Base-by-base conservation (phyloP, 2,888 invertebrate genomes). In the Lymantria monacha region DNA sequence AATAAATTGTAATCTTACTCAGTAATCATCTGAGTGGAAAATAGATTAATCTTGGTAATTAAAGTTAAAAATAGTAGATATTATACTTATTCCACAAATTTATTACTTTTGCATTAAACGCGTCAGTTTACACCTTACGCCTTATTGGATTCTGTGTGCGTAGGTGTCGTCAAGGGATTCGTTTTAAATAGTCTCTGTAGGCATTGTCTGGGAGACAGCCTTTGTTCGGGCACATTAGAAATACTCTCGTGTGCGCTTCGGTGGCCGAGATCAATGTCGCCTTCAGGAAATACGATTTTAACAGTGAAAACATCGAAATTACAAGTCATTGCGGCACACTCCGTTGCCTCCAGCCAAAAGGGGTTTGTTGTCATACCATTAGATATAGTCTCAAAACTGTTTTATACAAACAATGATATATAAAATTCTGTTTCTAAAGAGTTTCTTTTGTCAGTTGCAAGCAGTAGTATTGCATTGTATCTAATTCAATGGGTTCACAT, bases 211-310 rank as follows among this genome's bases (percentile, higher is more conserved):
- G 72, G 57, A 71, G 71, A 63, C 69, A 55, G 59, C 71, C 81
- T 80, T 88, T 88, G 87, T 88, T 63, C 75, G 63, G 64, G 59
- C 65, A 72, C 71, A 80, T 80, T 81, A 74, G 66, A 66, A 78
- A 76, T 72, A 71, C 79, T 79, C 87, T 89, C 74, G 81, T 81
- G 74, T 72, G 56, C 84, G 90, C 89, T 74, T 69, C 85, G 72
- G 67, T 82, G 81, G 68, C 74, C 84, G 57, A 66, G 74, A 75
- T 85, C 79, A 90, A 90, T 88, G 82, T 78, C 74, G 70, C 69
- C 71, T 71, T 82, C 83, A 89, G 90, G 89, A 91, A 91, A 91
- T 89, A 81, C 85, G 91, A 90, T 89, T 90, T 90, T 84, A 89
- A 90, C 81, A 86, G 83, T 79, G 83, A 83, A 90, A 90, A 91